These are phyloP conservation scores for Agonopterix heracliana DNA, from an alignment of 2,888 invertebrate genomes.

Conservation along the genomic window DNA sequence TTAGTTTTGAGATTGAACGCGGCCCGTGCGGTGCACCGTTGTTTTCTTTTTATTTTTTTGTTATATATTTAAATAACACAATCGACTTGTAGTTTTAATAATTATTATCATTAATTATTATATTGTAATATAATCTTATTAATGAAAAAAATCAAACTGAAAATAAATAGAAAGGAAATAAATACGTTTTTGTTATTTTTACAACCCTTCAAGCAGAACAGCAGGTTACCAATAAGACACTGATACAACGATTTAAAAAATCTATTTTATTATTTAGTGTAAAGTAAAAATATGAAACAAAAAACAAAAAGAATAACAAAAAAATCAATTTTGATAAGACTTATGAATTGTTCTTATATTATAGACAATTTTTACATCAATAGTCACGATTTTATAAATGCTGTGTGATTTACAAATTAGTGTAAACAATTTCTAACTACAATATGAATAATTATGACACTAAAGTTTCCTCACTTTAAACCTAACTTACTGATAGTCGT, in stretches of 20 bases:
- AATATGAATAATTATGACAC: not conserved
- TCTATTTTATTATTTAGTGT: constrained; percentile 33
- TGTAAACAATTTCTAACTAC: constrained; percentile 3
- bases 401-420: constrained; percentile 13
- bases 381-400: constrained; percentile 17
- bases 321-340: constrained; percentile 18
- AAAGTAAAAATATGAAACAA: constrained; percentile 26
- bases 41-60: constrained; percentile 66
- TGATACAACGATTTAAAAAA: constrained; percentile 29
- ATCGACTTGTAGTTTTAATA: constrained; percentile 75
- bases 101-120: constrained; percentile 75
- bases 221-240: constrained; percentile 22
- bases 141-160: constrained; percentile 74
- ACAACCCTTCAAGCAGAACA: not conserved
- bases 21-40: constrained; percentile 60
- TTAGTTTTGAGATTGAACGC: constrained; percentile 43
- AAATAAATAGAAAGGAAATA: constrained; percentile 69
- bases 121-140: constrained; percentile 77
- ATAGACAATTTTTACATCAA: constrained; percentile 18
- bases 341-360: constrained; percentile 19
- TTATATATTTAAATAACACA: constrained; percentile 76
- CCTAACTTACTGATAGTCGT: too few species aligned
- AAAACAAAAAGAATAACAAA: constrained; percentile 20
- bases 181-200: constrained; percentile 22
- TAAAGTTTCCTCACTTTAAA: too few species aligned